Evolutionary conservation across 1,140 invertebrate genomes (phyloP), one percentile per base, ranked within the genome.

Genomic region (Procambarus virginalis): DNA sequence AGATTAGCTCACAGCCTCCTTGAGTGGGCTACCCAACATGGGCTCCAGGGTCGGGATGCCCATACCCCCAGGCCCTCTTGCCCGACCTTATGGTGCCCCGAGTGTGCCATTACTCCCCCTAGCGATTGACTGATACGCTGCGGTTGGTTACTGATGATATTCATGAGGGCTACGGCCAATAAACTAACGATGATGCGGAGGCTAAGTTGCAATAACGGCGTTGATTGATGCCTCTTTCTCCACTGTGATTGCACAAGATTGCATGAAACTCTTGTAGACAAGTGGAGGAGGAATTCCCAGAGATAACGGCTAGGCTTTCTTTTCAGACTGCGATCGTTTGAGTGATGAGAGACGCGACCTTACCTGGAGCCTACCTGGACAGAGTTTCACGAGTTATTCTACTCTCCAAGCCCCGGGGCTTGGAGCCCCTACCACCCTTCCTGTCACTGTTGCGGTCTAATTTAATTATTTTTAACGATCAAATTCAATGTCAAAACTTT

Each of bases 91-190:
- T 22, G n/a, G 6, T 2, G 5, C 22, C 14, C 68, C 68, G 51
- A 34, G n/a, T 22, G 68, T 48, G n/a, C 78, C 9, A 51, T 22
- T 58, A n/a, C 20, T 12, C 17, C 49, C 34, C 20, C 46, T 20
- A 10, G 78, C 34, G 49, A 80, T 80, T n/a, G n/a, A 49, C 20
- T 80, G 78, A 80, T 73, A 73, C 2, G 68, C n/a, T 73, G 68
- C 68, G 68, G 81, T 58, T 68, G 58, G 58, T 83, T 83, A 48
- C 55, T 68, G 64, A 68, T 83, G 81, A 48, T 83, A 83, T 83
- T 83, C 81, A 83, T 83, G 81, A 83, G 81, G 64, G 55, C 58
- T n/a, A 45, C 45, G 81, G 46, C 81, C 68, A 83, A 83, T 83
- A 83, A 83, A 83, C 34, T 68, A 22, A 68, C 22, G 58, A 68